These are phyloP conservation scores for Cactoblastis cactorum DNA, from an alignment of 2,888 invertebrate species.

Conservation along the genomic window DNA sequence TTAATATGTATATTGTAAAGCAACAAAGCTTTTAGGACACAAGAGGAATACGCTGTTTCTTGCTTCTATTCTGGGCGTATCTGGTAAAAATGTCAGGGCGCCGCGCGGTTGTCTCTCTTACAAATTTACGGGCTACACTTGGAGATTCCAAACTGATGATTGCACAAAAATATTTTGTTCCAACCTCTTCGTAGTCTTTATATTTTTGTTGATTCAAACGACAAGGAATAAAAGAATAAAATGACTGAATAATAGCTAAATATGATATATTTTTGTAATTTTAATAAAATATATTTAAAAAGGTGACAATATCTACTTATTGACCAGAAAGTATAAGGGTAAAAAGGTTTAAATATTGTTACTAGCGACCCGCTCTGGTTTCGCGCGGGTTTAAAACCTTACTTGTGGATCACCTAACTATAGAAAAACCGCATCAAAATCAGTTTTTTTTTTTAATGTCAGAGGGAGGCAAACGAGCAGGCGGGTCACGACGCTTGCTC, in stretches of 20 bases:
- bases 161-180: constrained; percentile 1
- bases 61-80: constrained; percentile 39
- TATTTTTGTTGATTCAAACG: not conserved
- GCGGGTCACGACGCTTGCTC: too few relatives aligned
- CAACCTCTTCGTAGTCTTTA: not conserved
- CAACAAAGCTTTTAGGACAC: not conserved
- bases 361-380: too few relatives aligned
- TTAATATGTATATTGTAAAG: not conserved
- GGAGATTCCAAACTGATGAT: constrained; percentile 22
- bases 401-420: too few relatives aligned
- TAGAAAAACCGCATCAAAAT: too few relatives aligned
- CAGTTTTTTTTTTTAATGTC: too few relatives aligned
- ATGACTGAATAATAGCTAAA: not conserved
- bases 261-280: too few relatives aligned
- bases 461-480: too few relatives aligned
- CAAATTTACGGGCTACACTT: constrained; percentile 37
- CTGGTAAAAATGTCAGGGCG: constrained; percentile 46
- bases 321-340: too few relatives aligned
- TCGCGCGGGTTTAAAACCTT: too few relatives aligned
- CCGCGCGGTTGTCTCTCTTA: constrained; percentile 30
- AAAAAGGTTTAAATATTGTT: too few relatives aligned
- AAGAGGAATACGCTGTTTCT: not conserved
- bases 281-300: too few relatives aligned
- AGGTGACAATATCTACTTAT: too few relatives aligned
- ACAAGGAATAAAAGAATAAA: not conserved